These are phyloP conservation scores for Arvicanthis niloticus DNA, from an alignment of 2,113 vertebrate genomes.

Conservation along the genomic window DNA sequence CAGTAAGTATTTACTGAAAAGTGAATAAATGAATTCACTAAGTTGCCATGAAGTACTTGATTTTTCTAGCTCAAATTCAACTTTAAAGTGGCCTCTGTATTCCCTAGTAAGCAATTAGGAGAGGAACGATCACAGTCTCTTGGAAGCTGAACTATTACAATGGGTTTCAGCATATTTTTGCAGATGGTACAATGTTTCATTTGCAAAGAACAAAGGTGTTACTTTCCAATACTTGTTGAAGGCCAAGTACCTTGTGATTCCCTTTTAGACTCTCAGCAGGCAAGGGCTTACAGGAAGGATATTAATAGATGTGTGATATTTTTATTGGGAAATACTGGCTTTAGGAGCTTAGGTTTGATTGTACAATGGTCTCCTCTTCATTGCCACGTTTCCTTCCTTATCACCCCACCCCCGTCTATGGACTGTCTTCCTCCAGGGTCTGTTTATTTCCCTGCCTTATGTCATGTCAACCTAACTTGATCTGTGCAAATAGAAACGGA, in stretches of 20 bases:
- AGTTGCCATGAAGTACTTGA: neutral
- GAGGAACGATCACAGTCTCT: neutral
- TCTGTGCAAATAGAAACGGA: neutral
- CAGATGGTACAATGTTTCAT: conserved; percentile 21
- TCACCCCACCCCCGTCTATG: neutral
- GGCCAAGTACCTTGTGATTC: neutral
- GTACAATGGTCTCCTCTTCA: neutral
- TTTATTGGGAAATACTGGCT: conserved; percentile 38
- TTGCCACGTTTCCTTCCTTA: neutral
- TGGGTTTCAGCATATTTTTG: conserved; percentile 19
- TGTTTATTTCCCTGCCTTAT: neutral
- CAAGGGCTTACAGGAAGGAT: conserved; percentile 14
- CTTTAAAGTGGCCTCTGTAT: neutral
- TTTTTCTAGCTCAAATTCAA: conserved; percentile 60
- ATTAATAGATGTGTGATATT: neutral
- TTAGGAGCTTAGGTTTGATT: neutral
- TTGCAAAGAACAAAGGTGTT: conserved; percentile 29
- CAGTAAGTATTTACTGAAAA: conserved; percentile 21
- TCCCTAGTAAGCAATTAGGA: neutral
- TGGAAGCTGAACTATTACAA: neutral
- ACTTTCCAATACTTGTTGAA: neutral
- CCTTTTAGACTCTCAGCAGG: conserved; percentile 14
- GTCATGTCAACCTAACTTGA: neutral
- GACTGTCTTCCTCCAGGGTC: neutral
- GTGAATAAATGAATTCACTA: neutral